These are phyloP conservation scores for Diploptera punctata DNA, from an alignment of 2,888 invertebrate species.

Conservation along the genomic window DNA sequence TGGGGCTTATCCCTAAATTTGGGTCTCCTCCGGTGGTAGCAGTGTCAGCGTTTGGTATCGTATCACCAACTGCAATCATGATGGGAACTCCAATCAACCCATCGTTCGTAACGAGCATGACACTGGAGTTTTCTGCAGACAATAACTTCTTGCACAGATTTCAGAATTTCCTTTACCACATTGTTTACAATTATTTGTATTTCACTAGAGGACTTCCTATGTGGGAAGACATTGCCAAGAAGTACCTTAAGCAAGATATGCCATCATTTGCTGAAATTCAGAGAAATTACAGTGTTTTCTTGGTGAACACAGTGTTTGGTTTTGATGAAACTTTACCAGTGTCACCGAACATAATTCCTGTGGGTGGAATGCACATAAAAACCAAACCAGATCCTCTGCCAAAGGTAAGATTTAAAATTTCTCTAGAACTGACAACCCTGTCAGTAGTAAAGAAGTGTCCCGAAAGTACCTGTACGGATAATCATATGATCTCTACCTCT, in stretches of 20 bases:
- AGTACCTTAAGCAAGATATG: slow-evolving; percentile 16
- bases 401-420: slow-evolving; percentile 51
- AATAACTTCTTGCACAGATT: background rate
- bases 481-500: background rate
- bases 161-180: background rate
- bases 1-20: slow-evolving; percentile 49
- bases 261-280: slow-evolving; percentile 6
- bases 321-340: slow-evolving; percentile 62
- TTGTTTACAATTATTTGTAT: background rate
- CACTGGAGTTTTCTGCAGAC: slow-evolving; percentile 38
- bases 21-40: slow-evolving; percentile 48
- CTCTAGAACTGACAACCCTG: background rate
- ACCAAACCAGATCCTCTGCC: slow-evolving; percentile 57
- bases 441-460: too few relatives aligned
- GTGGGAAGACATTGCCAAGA: background rate
- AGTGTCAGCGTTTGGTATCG: slow-evolving; percentile 45
- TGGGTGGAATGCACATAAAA: slow-evolving; percentile 62
- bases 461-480: too few relatives aligned
- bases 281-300: slow-evolving; percentile 53
- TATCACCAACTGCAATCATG: slow-evolving; percentile 44
- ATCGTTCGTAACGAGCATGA: slow-evolving; percentile 46
- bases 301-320: slow-evolving; percentile 64
- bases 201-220: background rate
- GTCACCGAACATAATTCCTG: slow-evolving; percentile 62
- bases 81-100: slow-evolving; percentile 49